Percentiles rank a stretch among this genome's conserved stretches.
Conservation (phyloP, 2,797 vertebrate species). For the Sebastolobus altivelis region DNA sequence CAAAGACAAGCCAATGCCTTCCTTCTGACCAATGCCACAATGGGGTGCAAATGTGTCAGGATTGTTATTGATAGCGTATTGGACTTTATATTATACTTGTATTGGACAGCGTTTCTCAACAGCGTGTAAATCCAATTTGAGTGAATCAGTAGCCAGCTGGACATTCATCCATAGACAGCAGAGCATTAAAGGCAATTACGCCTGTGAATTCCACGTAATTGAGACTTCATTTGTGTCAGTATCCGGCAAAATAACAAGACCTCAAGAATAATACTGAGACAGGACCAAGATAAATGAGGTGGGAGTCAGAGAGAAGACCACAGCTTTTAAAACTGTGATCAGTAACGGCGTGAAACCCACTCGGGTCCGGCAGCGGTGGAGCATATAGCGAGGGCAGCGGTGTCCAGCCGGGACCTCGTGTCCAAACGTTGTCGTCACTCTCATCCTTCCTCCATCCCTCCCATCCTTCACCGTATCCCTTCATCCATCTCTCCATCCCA, state of each 20-base stretch:
- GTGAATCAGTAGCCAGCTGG: slow-evolving; percentile 55
- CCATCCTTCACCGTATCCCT: slow-evolving; percentile 54
- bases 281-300: slow-evolving; percentile 65
- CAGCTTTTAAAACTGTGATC: slow-evolving; percentile 36
- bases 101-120: slow-evolving; percentile 49
- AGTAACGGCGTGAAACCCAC: slow-evolving; percentile 23
- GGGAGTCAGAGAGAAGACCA: slow-evolving; percentile 58
- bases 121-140: slow-evolving; percentile 43
- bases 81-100: slow-evolving; percentile 38
- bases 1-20: slow-evolving; percentile 25
- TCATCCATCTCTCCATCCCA: slow-evolving; percentile 57
- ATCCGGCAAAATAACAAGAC: slow-evolving; percentile 58
- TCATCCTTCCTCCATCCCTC: slow-evolving; percentile 56
- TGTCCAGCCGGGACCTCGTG: slow-evolving; percentile 58
- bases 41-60: slow-evolving; percentile 53
- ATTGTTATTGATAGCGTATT: slow-evolving; percentile 36
- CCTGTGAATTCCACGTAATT: slow-evolving; percentile 65
- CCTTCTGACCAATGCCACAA: slow-evolving; percentile 33
- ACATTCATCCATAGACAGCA: slow-evolving; percentile 58
- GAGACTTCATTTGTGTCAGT: slow-evolving; percentile 64
- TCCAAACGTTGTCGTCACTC: slow-evolving; percentile 66
- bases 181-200: slow-evolving; percentile 58
- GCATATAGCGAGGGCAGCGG: background rate
- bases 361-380: slow-evolving; percentile 19
- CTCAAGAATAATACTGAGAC: slow-evolving; percentile 65